Conservation (phyloP, 2,113 vertebrate genomes). For the Spilogale gracilis region DNA sequence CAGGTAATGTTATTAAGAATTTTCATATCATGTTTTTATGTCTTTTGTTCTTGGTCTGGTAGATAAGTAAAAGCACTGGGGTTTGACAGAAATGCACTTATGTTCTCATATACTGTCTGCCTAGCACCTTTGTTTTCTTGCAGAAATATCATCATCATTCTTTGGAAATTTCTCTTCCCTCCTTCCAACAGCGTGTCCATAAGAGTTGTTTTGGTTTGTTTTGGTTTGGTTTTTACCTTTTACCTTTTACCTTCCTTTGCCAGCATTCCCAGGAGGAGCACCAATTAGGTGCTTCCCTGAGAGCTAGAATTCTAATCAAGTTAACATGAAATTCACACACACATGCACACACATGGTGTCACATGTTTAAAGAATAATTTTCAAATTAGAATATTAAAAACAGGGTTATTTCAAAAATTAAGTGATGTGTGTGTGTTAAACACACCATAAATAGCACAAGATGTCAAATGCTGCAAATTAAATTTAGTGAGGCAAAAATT, state of each 20-base stretch:
- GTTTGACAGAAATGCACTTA: not conserved
- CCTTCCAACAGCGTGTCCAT: not conserved
- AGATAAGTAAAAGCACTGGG: not conserved
- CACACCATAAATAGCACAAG: not conserved
- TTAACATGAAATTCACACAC: constrained; percentile 31
- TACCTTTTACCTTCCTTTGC: not conserved
- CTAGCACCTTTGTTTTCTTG: not conserved
- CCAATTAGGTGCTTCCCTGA: not conserved
- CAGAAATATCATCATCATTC: not conserved
- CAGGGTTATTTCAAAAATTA: constrained; percentile 2
- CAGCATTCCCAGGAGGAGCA: not conserved
- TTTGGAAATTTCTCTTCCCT: not conserved
- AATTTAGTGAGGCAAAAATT: constrained; percentile 6
- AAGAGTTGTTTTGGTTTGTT: not conserved
- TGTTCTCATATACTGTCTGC: not conserved
- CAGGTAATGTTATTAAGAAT: not conserved
- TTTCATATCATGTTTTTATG: not conserved
- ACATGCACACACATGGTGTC: not conserved
- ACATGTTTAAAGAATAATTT: not conserved
- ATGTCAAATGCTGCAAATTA: not conserved
- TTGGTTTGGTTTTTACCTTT: not conserved
- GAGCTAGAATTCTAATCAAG: not conserved
- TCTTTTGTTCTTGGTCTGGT: not conserved
- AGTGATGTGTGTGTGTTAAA: not conserved
- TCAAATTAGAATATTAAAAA: constrained; percentile 5